Evolutionary conservation across 2,113 vertebrate genomes (phyloP), one percentile per base, ranked within the genome.

Genomic region (Corvus moneduloides): DNA sequence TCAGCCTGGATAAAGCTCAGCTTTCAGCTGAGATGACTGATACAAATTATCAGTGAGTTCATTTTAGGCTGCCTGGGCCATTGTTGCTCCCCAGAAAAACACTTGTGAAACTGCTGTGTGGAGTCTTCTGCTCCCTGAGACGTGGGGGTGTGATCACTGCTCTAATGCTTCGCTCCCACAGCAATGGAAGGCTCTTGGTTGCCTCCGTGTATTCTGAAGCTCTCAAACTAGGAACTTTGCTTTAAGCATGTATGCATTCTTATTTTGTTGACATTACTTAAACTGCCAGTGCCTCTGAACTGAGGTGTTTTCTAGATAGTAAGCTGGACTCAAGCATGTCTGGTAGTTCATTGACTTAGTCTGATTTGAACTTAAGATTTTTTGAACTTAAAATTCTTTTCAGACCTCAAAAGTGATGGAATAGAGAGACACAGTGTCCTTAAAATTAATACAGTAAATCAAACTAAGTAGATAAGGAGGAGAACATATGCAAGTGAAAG

Each of bases 81-180:
- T 26, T 10, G 4, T 1, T 86, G 41, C 48, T 64, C 62, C 35
- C n/a, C 19, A 64, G 61, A 74, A 59, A 58, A 86, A 76, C 12
- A 7, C 32, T 52, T 1, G 7, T 44, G 72, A 72, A 80, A 10
- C 7, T 56, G 32, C 35, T 59, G 8, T 18, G 26, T 37, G 39
- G 24, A 41, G 28, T 19, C 9, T 28, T 52, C 48, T 62, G 16
- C 44, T 91, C 26, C 26, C 39, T 0, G 3, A 2, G 26, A n/a
- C 0, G 0, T 3, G 5, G 21, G 28, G 10, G 4, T 48, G 13
- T 15, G 48, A 75, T 43, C 33, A 3, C 16, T 63, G 19, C 27
- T 41, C 26, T 51, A 8, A 20, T 51, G 26, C 56, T 49, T 66
- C 1, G 0, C 21, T 90, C 26, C 56, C 6, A 22, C n/a, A 28